phyloP scores from a whole-genome alignment of 2,797 vertebrate genomes.

The Centroberyx gerrardi region DNA sequence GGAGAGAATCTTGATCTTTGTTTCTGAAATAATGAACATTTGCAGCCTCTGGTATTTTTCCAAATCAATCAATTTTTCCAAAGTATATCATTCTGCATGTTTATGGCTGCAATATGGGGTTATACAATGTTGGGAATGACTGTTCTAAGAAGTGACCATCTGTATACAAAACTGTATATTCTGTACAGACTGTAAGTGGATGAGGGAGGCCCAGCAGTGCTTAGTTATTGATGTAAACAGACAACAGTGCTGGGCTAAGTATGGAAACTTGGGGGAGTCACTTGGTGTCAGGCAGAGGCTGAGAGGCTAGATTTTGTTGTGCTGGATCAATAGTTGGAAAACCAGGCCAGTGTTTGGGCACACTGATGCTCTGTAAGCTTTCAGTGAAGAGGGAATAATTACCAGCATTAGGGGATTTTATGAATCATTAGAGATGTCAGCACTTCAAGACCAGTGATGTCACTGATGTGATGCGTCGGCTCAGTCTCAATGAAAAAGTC shows the following conservation, averaged over 20 bases:
- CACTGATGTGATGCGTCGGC: constrained; percentile 20
- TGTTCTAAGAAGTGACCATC: no score
- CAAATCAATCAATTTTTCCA: neutral
- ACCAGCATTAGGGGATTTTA: constrained; percentile 39
- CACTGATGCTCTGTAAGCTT: constrained; percentile 4
- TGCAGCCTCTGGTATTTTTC: constrained; percentile 18
- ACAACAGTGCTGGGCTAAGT: neutral
- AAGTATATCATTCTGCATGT: no score
- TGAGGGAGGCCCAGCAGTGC: constrained; percentile 21
- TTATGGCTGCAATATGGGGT: neutral
- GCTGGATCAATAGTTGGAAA: constrained; percentile 21
- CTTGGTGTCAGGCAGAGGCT: constrained; percentile 26
- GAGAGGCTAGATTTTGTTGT: constrained; percentile 37
- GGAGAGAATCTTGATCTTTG: constrained; percentile 9
- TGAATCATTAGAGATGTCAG: constrained; percentile 28
- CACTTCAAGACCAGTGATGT: constrained; percentile 33
- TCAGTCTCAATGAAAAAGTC: constrained; percentile 16
- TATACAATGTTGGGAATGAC: no score
- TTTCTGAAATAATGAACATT: constrained; percentile 31
- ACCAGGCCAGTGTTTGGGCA: no score
- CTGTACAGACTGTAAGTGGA: no score
- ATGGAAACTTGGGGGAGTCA: constrained; percentile 1
- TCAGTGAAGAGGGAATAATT: constrained; percentile 45
- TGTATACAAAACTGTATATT: no score
- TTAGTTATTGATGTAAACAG: constrained; percentile 12